A percentile compares a stretch with the other conserved stretches of the same genome.
Conservation (phyloP, 2,888 invertebrate genomes). For the Lamellibrachia columna region DNA sequence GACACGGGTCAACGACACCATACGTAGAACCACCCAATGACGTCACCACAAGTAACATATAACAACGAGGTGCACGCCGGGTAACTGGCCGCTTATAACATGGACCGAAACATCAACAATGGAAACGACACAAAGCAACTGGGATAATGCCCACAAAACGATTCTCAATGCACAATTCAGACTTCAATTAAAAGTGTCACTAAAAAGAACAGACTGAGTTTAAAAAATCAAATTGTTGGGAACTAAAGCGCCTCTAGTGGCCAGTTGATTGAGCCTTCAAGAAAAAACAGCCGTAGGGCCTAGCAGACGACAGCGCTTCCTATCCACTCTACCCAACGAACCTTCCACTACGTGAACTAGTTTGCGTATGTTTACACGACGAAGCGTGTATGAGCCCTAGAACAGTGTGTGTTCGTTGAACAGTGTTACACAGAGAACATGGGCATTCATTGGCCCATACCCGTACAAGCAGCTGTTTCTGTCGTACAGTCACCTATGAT, state of each 20-base stretch:
- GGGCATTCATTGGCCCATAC: neutral
- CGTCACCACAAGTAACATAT: constrained; percentile 8
- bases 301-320: neutral
- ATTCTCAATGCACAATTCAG: neutral
- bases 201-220: neutral
- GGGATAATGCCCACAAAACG: neutral
- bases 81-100: neutral
- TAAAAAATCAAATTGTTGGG: neutral
- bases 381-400: neutral
- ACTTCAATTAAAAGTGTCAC: neutral
- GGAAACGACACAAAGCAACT: neutral
- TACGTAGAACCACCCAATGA: neutral
- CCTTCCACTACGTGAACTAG: neutral
- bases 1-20: neutral
- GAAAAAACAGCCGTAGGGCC: neutral
- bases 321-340: neutral
- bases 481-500: neutral
- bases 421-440: neutral
- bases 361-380: neutral
- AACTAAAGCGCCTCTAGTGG: neutral
- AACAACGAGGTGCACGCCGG: constrained; percentile 6
- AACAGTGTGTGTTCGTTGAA: neutral
- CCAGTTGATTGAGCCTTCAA: neutral
- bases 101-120: neutral
- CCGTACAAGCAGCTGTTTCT: neutral